Percentiles rank a stretch among this genome's conserved stretches.
Evolutionary conservation across 1,140 invertebrate species (phyloP).

Genomic region (Tyrophagus putrescentiae): DNA sequence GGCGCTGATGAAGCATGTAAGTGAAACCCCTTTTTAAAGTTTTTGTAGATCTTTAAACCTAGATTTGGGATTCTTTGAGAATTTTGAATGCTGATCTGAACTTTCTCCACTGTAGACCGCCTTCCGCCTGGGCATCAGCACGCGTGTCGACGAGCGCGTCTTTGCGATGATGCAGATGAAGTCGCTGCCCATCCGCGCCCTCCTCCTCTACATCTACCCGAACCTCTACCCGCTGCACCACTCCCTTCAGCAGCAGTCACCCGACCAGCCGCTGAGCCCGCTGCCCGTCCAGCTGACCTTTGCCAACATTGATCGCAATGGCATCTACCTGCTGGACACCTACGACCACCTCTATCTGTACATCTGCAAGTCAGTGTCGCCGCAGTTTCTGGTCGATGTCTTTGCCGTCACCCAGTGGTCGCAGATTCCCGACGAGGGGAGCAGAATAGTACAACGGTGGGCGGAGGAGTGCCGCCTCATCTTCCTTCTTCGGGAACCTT

Average conservation of each 20-base stretch:
- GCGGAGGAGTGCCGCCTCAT: too few relatives aligned
- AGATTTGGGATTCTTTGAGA: conserved; percentile 17
- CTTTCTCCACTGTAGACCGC: conserved; percentile 45
- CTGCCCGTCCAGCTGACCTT: conserved; percentile 41
- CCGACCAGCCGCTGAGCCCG: conserved; percentile 7
- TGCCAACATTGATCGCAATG: conserved; percentile 61
- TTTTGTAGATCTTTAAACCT: conserved; percentile 8
- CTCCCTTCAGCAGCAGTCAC: too few relatives aligned
- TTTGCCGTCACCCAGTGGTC: conserved; percentile 48
- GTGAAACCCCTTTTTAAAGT: conserved; percentile 30
- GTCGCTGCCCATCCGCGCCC: conserved; percentile 56
- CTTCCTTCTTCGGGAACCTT: too few relatives aligned
- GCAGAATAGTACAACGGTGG: too few relatives aligned
- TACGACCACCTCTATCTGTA: conserved; percentile 70
- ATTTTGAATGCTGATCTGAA: conserved; percentile 19
- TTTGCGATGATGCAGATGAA: conserved; percentile 88
- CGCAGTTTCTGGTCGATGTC: conserved; percentile 54
- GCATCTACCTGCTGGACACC: conserved; percentile 78
- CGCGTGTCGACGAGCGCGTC: conserved; percentile 78
- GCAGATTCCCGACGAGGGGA: conserved; percentile 43
- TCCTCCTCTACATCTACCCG: conserved; percentile 79
- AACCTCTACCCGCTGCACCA: conserved; percentile 77
- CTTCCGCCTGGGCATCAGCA: conserved; percentile 68
- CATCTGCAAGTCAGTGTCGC: conserved; percentile 61
- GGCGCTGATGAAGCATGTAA: conserved; percentile 75